A percentile compares a stretch with the other conserved stretches of the same genome.
These are phyloP conservation scores for Synergus umbraculus DNA, from an alignment of 2,888 invertebrate genomes.

Conservation along the genomic window DNA sequence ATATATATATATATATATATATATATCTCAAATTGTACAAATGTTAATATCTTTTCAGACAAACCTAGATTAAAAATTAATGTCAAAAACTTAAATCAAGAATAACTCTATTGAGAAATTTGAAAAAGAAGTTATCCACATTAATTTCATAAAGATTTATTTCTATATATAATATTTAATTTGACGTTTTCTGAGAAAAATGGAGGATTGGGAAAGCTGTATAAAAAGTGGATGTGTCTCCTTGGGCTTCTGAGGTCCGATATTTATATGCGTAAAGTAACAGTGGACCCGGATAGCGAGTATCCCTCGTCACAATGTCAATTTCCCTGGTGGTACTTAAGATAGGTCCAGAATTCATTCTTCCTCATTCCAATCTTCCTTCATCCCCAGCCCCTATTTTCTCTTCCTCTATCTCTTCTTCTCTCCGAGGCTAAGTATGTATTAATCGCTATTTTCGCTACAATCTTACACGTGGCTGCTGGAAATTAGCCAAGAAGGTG, in stretches of 20 bases:
- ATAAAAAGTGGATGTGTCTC: constrained; percentile 19
- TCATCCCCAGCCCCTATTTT: constrained; percentile 46
- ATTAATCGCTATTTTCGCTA: constrained; percentile 43
- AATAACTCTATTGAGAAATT: no score
- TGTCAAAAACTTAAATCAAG: no score
- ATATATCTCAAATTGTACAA: no score
- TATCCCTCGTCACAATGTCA: constrained; percentile 71
- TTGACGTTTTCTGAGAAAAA: constrained; percentile 7
- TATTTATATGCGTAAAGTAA: constrained; percentile 34
- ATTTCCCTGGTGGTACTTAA: constrained; percentile 67
- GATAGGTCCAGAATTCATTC: constrained; percentile 56
- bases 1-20: no score
- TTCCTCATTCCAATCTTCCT: constrained; percentile 60
- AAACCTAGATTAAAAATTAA: no score
- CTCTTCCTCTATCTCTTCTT: constrained; percentile 58
- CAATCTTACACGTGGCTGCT: constrained; percentile 8
- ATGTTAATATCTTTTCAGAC: no score
- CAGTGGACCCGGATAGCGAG: constrained; percentile 57
- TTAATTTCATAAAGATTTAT: background rate
- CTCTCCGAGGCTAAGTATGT: constrained; percentile 60
- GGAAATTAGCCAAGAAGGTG: background rate
- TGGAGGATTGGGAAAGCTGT: constrained; percentile 19
- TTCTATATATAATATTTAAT: background rate
- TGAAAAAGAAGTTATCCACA: no score
- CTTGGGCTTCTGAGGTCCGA: constrained; percentile 34